phyloP scores from a whole-genome alignment of 1,140 invertebrate genomes.

The Agrypnia vestita region DNA sequence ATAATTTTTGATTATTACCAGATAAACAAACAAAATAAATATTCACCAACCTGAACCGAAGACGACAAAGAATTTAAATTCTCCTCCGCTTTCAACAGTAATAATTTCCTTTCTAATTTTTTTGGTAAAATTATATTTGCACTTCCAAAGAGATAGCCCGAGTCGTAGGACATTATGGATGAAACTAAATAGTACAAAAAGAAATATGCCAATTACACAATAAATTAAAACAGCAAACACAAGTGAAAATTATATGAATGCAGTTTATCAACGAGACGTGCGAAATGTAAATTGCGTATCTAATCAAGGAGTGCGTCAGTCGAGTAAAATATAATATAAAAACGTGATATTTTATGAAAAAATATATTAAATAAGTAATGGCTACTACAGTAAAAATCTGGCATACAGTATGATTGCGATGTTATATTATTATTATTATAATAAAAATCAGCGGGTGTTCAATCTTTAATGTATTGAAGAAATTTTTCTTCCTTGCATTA shows the following conservation, averaged over 20 bases:
- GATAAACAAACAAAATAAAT: neutral
- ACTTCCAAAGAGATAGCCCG: neutral
- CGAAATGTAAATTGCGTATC: neutral
- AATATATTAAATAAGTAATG: neutral
- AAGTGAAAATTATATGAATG: neutral
- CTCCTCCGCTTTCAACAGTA: constrained; percentile 4
- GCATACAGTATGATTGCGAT: no score
- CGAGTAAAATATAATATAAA: neutral
- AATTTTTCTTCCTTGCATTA: no score
- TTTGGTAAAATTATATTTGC: constrained; percentile 35
- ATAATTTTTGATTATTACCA: neutral
- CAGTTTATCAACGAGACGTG: neutral
- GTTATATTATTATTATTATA: no score
- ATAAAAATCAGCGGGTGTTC: no score
- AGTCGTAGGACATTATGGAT: constrained; percentile 8
- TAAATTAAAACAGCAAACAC: no score
- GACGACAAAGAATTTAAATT: constrained; percentile 13
- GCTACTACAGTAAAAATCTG: neutral
- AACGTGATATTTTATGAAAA: constrained; percentile 1
- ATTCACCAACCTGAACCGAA: constrained; percentile 7
- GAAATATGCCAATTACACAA: no score
- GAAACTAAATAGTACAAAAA: no score
- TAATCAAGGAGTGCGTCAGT: no score
- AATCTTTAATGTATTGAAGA: no score
- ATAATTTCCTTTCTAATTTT: constrained; percentile 19